Percentiles rank a stretch among this genome's conserved stretches.
phyloP scores from a whole-genome alignment of 2,797 vertebrate genomes.

The Esox lucius region DNA sequence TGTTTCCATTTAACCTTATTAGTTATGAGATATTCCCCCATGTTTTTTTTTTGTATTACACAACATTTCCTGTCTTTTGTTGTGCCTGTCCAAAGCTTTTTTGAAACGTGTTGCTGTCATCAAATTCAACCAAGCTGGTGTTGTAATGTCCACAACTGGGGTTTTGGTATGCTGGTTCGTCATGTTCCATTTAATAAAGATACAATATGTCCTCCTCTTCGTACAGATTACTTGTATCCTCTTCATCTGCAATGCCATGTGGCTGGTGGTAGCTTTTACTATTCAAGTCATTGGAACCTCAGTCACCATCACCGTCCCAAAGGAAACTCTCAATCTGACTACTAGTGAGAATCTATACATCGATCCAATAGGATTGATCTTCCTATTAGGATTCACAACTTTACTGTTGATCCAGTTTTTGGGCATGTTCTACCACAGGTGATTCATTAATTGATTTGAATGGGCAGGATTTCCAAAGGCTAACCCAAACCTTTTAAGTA shows the following conservation, averaged over 20 bases:
- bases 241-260: conserved; percentile 66
- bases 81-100: too few relatives aligned
- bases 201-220: conserved; percentile 5
- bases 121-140: too few relatives aligned
- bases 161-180: not conserved
- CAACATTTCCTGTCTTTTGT: too few relatives aligned
- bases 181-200: not conserved
- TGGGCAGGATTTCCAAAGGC: not conserved
- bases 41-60: too few relatives aligned
- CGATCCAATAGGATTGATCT: conserved; percentile 71
- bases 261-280: conserved; percentile 64
- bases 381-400: conserved; percentile 61
- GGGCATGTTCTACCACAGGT: conserved; percentile 76
- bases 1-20: too few relatives aligned
- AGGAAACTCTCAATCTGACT: conserved; percentile 1
- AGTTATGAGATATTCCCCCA: too few relatives aligned
- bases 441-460: not conserved
- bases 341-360: conserved; percentile 3
- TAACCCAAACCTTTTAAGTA: not conserved
- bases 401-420: conserved; percentile 68
- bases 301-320: conserved; percentile 48
- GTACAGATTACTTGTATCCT: conserved; percentile 64
- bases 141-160: not conserved
- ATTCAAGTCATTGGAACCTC: conserved; percentile 44
- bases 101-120: too few relatives aligned